phyloP scores from a whole-genome alignment of 2,888 invertebrate genomes.

The Beris chalybata region DNA sequence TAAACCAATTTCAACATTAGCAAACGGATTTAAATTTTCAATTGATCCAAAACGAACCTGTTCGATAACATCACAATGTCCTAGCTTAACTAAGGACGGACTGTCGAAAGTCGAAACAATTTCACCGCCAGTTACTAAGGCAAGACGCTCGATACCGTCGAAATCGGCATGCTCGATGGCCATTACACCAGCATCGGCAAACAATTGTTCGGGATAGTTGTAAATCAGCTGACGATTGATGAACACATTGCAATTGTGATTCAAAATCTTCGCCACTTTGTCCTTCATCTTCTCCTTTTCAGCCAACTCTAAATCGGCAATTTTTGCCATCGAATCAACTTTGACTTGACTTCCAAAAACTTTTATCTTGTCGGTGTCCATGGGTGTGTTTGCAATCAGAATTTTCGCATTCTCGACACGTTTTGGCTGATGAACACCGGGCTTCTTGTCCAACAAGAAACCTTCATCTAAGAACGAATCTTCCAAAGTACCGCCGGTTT shows the following conservation, averaged over 20 bases:
- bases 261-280: conserved; percentile 94
- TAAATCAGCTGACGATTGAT: conserved; percentile 99
- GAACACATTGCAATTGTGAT: conserved; percentile 95
- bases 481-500: conserved; percentile 86
- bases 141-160: conserved; percentile 96
- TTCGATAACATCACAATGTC: conserved; percentile 93
- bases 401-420: conserved; percentile 90
- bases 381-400: conserved; percentile 97
- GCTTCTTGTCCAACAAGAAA: conserved; percentile 94
- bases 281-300: conserved; percentile 99
- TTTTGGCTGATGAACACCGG: conserved; percentile 97
- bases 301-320: conserved; percentile 95
- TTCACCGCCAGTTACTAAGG: conserved; percentile 96
- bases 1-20: neutral
- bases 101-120: conserved; percentile 98
- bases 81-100: conserved; percentile 88
- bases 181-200: conserved; percentile 98
- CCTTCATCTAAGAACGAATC: conserved; percentile 96
- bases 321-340: conserved; percentile 90
- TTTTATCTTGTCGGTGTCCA: conserved; percentile 99
- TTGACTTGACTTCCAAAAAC: conserved; percentile 95
- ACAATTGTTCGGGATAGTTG: conserved; percentile 99
- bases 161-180: conserved; percentile 99
- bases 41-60: conserved; percentile 59
- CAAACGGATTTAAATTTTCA: neutral